Percentiles rank a stretch among this genome's conserved stretches.
phyloP scores from a whole-genome alignment of 2,888 invertebrate species.

The Drosophila multiciliata region DNA sequence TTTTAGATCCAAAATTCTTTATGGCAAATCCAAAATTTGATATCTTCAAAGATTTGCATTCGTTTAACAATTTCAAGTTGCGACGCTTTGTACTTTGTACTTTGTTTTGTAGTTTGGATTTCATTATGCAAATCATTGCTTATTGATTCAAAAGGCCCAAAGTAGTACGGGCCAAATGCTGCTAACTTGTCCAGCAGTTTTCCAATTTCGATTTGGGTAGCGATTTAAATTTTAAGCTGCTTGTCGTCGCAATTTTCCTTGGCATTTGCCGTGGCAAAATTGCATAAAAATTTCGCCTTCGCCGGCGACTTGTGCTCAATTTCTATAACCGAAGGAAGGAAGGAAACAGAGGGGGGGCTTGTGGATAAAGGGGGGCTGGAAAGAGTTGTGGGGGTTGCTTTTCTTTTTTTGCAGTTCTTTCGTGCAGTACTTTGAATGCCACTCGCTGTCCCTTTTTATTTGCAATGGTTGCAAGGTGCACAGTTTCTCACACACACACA shows the following conservation, averaged over 20 bases:
- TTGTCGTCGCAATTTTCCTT: conserved; percentile 50
- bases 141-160: conserved; percentile 29
- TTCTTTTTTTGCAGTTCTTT: conserved; percentile 9
- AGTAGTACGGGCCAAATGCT: background rate
- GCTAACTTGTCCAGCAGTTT: conserved; percentile 28
- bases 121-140: conserved; percentile 50
- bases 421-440: conserved; percentile 1
- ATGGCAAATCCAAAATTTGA: background rate
- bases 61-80: background rate
- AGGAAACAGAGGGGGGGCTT: background rate
- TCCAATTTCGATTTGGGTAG: conserved; percentile 67
- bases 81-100: background rate
- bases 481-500: conserved; percentile 63
- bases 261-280: conserved; percentile 54
- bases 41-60: background rate
- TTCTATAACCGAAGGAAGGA: conserved; percentile 20
- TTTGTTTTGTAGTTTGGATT: conserved; percentile 1
- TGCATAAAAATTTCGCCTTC: conserved; percentile 53
- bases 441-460: conserved; percentile 31
- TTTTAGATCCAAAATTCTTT: background rate
- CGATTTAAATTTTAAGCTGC: conserved; percentile 57
- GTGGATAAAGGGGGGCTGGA: background rate
- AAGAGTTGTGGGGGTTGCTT: background rate
- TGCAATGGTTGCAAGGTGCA: conserved; percentile 68
- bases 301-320: conserved; percentile 52